Conservation (phyloP, 1,140 invertebrate genomes). For the Scaptomyza graminum region DNA sequence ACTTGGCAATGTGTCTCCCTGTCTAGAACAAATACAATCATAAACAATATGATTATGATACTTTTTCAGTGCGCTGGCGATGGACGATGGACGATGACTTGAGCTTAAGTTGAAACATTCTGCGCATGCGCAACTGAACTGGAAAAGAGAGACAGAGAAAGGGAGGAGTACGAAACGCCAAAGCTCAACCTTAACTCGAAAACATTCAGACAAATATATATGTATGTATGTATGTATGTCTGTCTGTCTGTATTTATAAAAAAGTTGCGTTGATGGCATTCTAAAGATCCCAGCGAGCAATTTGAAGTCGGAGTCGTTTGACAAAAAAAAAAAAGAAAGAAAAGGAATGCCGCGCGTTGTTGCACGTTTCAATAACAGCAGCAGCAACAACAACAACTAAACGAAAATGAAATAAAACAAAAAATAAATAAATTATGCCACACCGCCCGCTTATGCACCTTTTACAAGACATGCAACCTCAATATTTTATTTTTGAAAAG, state of each 20-base stretch:
- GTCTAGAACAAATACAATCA: constrained; percentile 76
- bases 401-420: constrained; percentile 2
- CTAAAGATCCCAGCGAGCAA: constrained; percentile 49
- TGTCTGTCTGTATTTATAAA: constrained; percentile 12
- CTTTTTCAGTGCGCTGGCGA: constrained; percentile 44
- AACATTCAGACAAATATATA: constrained; percentile 2
- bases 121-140: constrained; percentile 20
- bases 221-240: neutral
- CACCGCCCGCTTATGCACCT: constrained; percentile 50
- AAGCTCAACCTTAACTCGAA: neutral
- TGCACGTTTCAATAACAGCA: constrained; percentile 35
- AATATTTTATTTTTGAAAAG: constrained; percentile 2
- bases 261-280: constrained; percentile 57
- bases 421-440: constrained; percentile 19
- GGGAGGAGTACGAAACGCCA: neutral
- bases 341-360: constrained; percentile 50
- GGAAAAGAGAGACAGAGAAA: too few relatives aligned
- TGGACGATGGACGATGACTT: constrained; percentile 3
- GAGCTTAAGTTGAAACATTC: constrained; percentile 18
- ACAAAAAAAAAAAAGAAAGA: too few relatives aligned
- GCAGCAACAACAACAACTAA: too few relatives aligned
- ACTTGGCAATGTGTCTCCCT: too few relatives aligned
- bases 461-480: constrained; percentile 18
- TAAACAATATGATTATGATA: constrained; percentile 81
- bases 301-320: constrained; percentile 45